phyloP scores from a whole-genome alignment of 2,113 vertebrate species.

The Myanophis thanlyinensis region DNA sequence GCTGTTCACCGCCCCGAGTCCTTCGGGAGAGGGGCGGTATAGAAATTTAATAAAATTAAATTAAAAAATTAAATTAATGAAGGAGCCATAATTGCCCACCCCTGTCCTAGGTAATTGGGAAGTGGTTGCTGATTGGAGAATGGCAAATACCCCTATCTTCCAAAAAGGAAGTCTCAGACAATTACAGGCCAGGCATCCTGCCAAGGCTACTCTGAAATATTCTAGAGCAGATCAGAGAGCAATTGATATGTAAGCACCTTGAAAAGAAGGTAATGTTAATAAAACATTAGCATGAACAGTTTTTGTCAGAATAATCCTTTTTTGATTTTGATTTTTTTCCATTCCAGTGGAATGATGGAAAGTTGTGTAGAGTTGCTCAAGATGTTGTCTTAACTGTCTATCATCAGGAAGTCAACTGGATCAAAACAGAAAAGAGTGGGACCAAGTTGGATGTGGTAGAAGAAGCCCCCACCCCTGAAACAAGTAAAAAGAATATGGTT shows the following conservation, averaged over 20 bases:
- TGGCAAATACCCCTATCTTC: background rate
- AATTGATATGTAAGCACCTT: background rate
- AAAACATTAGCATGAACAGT: background rate
- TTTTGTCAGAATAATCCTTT: background rate
- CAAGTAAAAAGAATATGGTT: background rate
- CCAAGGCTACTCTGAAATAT: background rate
- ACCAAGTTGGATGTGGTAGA: background rate
- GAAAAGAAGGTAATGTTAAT: background rate
- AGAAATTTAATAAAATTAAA: too few relatives aligned
- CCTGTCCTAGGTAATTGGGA: background rate
- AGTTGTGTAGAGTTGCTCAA: background rate
- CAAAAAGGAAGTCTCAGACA: background rate
- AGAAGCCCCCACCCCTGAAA: background rate
- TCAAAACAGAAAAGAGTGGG: background rate
- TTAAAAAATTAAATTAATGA: too few relatives aligned
- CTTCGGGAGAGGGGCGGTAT: too few relatives aligned
- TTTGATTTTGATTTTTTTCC: background rate
- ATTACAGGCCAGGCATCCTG: background rate
- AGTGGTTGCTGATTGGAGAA: background rate
- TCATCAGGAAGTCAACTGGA: background rate
- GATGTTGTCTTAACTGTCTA: background rate
- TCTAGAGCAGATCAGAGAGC: background rate
- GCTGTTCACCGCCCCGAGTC: too few relatives aligned
- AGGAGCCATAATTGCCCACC: too few relatives aligned
- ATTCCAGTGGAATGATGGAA: background rate